phyloP scores from a whole-genome alignment of 2,797 vertebrate genomes.

The Etheostoma perlongum region DNA sequence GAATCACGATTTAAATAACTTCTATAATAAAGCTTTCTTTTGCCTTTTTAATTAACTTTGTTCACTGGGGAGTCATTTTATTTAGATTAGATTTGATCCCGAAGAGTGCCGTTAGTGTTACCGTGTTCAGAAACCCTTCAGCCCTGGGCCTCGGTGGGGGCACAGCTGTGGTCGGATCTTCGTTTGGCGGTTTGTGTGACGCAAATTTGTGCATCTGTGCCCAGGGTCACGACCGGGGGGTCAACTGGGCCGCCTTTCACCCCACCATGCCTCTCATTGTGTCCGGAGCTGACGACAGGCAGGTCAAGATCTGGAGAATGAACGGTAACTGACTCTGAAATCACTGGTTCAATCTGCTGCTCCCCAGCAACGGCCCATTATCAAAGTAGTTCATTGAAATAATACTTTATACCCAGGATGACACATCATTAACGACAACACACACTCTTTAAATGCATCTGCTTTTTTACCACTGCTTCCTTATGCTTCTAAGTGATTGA shows the following conservation, averaged over 20 bases:
- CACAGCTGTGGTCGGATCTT: not conserved
- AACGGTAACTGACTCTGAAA: conserved; percentile 79
- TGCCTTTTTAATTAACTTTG: not conserved
- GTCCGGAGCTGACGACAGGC: conserved; percentile 95
- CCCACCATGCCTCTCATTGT: conserved; percentile 98
- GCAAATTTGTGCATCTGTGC: conserved; percentile 14
- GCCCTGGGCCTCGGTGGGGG: not conserved
- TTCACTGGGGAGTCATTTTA: not conserved
- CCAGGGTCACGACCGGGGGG: conserved; percentile 95
- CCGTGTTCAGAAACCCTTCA: not conserved
- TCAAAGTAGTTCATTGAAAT: not conserved
- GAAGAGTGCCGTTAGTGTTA: not conserved
- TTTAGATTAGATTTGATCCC: not conserved
- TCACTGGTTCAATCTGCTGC: not conserved
- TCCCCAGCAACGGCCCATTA: not conserved
- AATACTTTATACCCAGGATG: not conserved
- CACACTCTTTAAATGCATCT: not conserved
- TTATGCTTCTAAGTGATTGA: not conserved
- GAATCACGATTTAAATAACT: too few relatives aligned
- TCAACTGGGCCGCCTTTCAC: conserved; percentile 99
- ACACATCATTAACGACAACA: too few relatives aligned
- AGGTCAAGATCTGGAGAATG: conserved; percentile 99
- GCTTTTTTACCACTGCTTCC: not conserved
- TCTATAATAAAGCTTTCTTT: not conserved
- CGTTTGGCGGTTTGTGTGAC: not conserved